These are phyloP conservation scores for Tridacna crocea DNA, from an alignment of 2,888 invertebrate species.

Conservation along the genomic window DNA sequence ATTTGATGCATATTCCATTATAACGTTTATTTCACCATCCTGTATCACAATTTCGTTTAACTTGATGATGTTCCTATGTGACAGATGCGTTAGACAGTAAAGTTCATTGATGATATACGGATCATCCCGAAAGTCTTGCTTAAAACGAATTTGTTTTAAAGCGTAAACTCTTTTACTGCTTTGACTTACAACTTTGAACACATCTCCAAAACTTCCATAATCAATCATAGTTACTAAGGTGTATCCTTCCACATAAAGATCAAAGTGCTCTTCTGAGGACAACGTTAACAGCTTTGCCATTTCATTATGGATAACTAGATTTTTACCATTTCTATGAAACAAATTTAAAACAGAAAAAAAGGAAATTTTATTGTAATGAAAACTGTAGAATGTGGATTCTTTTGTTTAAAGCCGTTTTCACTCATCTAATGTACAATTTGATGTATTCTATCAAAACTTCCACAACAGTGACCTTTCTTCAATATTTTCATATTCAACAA, in stretches of 20 bases:
- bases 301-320: too few species aligned
- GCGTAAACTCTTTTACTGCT: conserved; percentile 48
- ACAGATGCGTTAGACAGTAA: conserved; percentile 57
- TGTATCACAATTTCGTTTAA: conserved; percentile 58
- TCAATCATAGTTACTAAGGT: conserved; percentile 57
- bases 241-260: conserved; percentile 23
- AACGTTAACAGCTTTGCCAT: too few species aligned
- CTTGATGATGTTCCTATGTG: conserved; percentile 60
- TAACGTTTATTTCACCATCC: conserved; percentile 47
- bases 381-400: too few species aligned
- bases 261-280: too few species aligned
- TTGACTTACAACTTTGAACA: conserved; percentile 53
- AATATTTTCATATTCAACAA: too few species aligned
- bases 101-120: conserved; percentile 65
- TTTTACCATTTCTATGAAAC: too few species aligned
- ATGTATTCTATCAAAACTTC: too few species aligned
- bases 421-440: too few species aligned
- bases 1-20: conserved; percentile 67
- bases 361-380: too few species aligned
- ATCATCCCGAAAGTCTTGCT: conserved; percentile 53
- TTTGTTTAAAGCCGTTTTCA: too few species aligned
- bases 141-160: conserved; percentile 63
- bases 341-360: too few species aligned
- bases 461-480: too few species aligned
- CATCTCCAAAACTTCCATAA: conserved; percentile 68